phyloP scores from a whole-genome alignment of 2,888 invertebrate species.

The Ernsta delagoae region DNA sequence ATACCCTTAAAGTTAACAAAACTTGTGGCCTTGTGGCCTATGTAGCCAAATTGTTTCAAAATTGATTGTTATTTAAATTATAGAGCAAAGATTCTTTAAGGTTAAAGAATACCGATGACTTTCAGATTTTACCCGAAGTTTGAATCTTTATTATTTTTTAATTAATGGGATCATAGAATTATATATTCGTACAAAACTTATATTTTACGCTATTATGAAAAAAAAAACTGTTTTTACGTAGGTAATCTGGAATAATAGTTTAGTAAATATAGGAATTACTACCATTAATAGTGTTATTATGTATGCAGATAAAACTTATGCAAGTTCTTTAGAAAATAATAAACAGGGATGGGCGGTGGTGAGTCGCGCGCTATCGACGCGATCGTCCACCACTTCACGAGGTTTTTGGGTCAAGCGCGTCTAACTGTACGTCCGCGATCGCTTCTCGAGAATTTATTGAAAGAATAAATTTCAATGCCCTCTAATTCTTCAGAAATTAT shows the following conservation, averaged over 20 bases:
- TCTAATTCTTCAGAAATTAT: slow-evolving; percentile 14
- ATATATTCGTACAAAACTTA: too few relatives aligned
- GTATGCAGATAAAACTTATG: slow-evolving; percentile 24
- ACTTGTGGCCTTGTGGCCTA: not conserved
- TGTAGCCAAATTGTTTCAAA: too few relatives aligned
- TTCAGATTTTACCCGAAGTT: too few relatives aligned
- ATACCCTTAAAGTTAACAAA: not conserved
- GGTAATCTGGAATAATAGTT: too few relatives aligned
- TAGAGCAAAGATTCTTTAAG: too few relatives aligned
- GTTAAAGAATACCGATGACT: too few relatives aligned
- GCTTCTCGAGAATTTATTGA: slow-evolving; percentile 46
- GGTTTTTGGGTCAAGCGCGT: slow-evolving; percentile 77
- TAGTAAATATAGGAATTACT: not conserved
- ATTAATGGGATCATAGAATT: too few relatives aligned
- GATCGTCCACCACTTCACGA: slow-evolving; percentile 65
- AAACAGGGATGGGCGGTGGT: slow-evolving; percentile 40
- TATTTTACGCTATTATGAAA: too few relatives aligned
- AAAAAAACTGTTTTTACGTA: too few relatives aligned
- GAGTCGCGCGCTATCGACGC: slow-evolving; percentile 68
- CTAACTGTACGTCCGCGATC: slow-evolving; percentile 31
- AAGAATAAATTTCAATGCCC: slow-evolving; percentile 58
- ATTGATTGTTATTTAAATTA: too few relatives aligned
- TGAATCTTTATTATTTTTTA: too few relatives aligned
- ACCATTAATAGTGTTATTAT: slow-evolving; percentile 14
- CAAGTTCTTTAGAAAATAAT: slow-evolving; percentile 39